Percentiles rank a stretch among this genome's conserved stretches.
These are phyloP conservation scores for Hypotaenidia okinawae DNA, from an alignment of 2,797 vertebrate genomes.

Conservation along the genomic window DNA sequence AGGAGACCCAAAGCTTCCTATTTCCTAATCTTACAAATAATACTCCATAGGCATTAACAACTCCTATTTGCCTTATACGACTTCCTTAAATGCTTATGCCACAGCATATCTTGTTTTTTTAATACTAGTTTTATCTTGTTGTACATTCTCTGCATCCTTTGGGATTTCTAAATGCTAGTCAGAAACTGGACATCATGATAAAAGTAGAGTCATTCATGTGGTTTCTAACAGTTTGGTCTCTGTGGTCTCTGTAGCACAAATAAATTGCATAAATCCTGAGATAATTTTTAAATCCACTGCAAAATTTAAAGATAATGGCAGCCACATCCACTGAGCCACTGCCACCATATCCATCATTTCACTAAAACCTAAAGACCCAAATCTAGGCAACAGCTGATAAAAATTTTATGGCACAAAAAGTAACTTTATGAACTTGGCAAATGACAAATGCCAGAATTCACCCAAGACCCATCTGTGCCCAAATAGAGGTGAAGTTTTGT, in stretches of 20 bases:
- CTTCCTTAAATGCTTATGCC: slow-evolving; percentile 1
- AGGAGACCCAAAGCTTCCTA: background rate
- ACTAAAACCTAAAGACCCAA: background rate
- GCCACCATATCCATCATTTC: background rate
- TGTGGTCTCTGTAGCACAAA: background rate
- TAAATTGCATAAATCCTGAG: background rate
- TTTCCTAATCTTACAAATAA: background rate
- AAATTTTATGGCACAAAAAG: background rate
- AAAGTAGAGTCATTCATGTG: background rate
- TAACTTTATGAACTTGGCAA: background rate
- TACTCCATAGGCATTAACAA: background rate
- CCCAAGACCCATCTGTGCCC: background rate
- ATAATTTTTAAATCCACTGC: background rate
- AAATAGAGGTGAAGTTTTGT: background rate
- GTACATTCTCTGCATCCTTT: slow-evolving; percentile 11
- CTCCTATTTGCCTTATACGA: background rate
- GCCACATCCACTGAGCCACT: background rate
- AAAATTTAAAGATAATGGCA: background rate
- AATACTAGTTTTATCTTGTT: background rate
- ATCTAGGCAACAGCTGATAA: background rate
- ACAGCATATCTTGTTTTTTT: background rate
- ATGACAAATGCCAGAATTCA: background rate
- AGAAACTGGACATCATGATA: background rate
- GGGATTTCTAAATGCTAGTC: slow-evolving; percentile 37
- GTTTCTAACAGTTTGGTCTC: background rate